Evolutionary conservation across 2,888 invertebrate species (phyloP), one percentile per base, ranked within the genome.

Genomic region (Ligdia adustata): DNA sequence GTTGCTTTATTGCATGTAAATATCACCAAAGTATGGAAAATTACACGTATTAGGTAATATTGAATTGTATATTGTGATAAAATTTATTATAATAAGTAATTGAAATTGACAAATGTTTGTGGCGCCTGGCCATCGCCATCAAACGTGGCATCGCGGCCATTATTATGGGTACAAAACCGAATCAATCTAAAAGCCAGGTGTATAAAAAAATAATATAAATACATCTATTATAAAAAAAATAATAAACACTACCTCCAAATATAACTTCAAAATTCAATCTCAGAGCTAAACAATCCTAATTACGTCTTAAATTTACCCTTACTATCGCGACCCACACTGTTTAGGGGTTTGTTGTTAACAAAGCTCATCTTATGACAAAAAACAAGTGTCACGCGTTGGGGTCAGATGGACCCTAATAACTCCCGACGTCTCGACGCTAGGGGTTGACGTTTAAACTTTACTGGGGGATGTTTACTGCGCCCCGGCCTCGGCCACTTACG

Each of bases 401-500:
- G 71, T 69, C 64, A 66, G 59, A 59, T 56, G 66, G 72, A 79
- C 80, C 78, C 69, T 82, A 81, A 86, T 83, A 83, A 83, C 73
- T 81, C 69, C 65, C 62, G 72, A 65, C 68, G 72, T 69, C 74
- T 69, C 68, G 68, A 69, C 69, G 64, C 58, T 68, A 76, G 81
- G n/a, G 82, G 79, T 78, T 82, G 81, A 76, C 80, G 78, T 75
- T 83, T 76, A 79, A 84, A 84, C 78, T 82, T 82, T 73, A 72
- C 69, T 72, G 70, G 74, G 34, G 64, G 69, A 71, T 82, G 82
- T 83, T 83, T 84, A 83, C 81, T 77, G 66, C 72, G 64, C 62
- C 72, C 68, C 67, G 55, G 63, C 63, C 56, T 66, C 60, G 65
- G 69, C 73, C 79, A 83, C 81, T 82, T 82, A 80, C 77, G 59